A percentile compares a stretch with the other conserved stretches of the same genome.
phyloP scores from a whole-genome alignment of 2,888 invertebrate species.

The Phortica okadai region DNA sequence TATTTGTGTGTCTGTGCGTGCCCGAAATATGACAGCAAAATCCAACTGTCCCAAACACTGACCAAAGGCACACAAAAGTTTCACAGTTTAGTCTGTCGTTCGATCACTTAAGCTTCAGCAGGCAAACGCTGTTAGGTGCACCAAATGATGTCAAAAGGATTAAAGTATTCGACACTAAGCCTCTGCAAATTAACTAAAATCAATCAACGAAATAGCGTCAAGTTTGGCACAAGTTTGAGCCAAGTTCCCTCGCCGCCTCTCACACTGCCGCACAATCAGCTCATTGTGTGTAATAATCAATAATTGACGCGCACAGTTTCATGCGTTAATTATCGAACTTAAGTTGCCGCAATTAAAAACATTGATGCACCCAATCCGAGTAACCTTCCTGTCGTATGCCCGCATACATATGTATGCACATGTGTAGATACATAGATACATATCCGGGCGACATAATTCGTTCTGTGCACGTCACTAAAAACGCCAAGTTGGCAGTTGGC shows the following conservation, averaged over 20 bases:
- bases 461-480: background rate
- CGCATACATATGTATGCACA: too few species aligned
- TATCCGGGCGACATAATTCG: background rate
- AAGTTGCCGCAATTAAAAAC: background rate
- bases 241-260: background rate
- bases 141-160: background rate
- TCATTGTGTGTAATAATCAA: too few species aligned
- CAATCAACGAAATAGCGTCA: background rate
- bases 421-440: too few species aligned
- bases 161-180: background rate
- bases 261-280: too few species aligned
- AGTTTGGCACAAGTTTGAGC: background rate
- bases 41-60: conserved; percentile 30
- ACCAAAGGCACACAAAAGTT: conserved; percentile 52
- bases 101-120: conserved; percentile 50
- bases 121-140: conserved; percentile 39
- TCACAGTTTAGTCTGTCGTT: conserved; percentile 39
- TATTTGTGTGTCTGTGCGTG: too few species aligned
- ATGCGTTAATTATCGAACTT: too few species aligned
- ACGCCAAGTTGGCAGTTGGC: conserved; percentile 15
- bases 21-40: background rate
- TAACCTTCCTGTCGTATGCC: too few species aligned
- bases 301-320: too few species aligned
- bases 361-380: too few species aligned
- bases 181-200: conserved; percentile 16